Evolutionary conservation across 1,140 invertebrate genomes (phyloP).

Genomic region (Scaptomyza montana): DNA sequence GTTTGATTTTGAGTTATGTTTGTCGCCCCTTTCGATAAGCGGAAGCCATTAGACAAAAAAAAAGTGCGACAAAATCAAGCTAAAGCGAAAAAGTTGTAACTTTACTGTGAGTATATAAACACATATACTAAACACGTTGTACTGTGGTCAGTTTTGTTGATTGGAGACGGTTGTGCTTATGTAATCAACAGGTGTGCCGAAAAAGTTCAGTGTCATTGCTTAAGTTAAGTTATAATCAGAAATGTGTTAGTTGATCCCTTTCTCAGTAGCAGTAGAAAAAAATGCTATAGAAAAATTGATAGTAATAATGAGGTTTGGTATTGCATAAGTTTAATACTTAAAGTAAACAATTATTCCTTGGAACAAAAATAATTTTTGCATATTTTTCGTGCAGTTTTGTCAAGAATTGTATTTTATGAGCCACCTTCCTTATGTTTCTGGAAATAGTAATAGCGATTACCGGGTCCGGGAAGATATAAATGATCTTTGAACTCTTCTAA

Average conservation of each 20-base stretch:
- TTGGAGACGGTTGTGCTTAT: background rate
- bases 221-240: slow-evolving; percentile 8
- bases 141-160: background rate
- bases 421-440: slow-evolving; percentile 27
- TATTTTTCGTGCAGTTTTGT: too few species aligned
- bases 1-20: slow-evolving; percentile 53
- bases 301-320: too few species aligned
- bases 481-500: slow-evolving; percentile 49
- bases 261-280: too few species aligned
- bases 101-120: slow-evolving; percentile 17
- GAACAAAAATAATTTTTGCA: too few species aligned
- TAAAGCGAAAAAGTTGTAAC: slow-evolving; percentile 11
- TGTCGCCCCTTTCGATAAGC: slow-evolving; percentile 32
- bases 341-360: too few species aligned
- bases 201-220: slow-evolving; percentile 16
- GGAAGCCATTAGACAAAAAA: slow-evolving; percentile 40
- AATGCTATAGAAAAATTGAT: too few species aligned
- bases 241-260: background rate
- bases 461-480: slow-evolving; percentile 54
- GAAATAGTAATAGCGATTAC: slow-evolving; percentile 64
- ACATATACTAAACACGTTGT: slow-evolving; percentile 15
- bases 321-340: too few species aligned
- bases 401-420: background rate
- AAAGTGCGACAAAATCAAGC: slow-evolving; percentile 6
- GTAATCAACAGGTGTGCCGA: slow-evolving; percentile 36